Conservation (phyloP, 1,140 invertebrate genomes). For the Pomacea maculata region DNA sequence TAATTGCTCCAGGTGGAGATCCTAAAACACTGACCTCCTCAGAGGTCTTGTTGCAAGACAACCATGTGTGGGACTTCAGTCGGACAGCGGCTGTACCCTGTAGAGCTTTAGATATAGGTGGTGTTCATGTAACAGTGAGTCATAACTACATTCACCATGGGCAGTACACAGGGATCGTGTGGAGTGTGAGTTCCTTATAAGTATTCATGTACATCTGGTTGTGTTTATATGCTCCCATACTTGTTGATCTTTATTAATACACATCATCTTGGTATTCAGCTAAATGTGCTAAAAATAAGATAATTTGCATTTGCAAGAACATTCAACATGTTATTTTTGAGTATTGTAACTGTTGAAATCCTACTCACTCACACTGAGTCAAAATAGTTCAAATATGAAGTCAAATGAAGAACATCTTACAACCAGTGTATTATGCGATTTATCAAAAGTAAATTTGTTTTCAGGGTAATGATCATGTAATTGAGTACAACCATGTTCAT, state of each 20-base stretch:
- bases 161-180: constrained; percentile 34
- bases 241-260: no score
- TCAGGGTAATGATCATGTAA: constrained; percentile 49
- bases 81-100: constrained; percentile 19
- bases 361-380: no score
- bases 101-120: constrained; percentile 17
- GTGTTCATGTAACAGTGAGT: constrained; percentile 25
- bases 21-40: constrained; percentile 27
- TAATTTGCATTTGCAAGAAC: no score
- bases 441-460: neutral
- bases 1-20: constrained; percentile 27
- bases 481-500: constrained; percentile 46
- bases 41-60: constrained; percentile 29
- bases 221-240: no score
- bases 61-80: constrained; percentile 29
- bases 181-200: constrained; percentile 15
- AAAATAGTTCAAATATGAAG: no score
- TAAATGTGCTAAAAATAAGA: no score
- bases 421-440: no score
- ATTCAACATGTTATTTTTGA: no score
- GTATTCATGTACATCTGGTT: neutral
- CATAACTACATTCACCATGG: constrained; percentile 35
- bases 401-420: no score
- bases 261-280: no score
- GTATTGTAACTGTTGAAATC: no score